These are phyloP conservation scores for Balaenoptera acutorostrata DNA, from an alignment of 2,113 vertebrate genomes.

Conservation along the genomic window DNA sequence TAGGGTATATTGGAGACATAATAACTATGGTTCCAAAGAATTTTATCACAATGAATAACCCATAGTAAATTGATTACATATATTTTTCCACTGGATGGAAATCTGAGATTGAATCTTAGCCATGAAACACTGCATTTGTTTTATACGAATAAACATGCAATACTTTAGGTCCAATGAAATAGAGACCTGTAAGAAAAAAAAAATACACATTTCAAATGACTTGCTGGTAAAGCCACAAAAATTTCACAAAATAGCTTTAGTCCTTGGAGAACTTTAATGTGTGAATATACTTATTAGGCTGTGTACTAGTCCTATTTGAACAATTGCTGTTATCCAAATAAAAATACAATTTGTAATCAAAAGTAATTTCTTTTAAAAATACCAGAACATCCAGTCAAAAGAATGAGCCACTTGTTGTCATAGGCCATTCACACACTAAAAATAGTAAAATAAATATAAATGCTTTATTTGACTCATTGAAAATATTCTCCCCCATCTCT, in stretches of 20 bases:
- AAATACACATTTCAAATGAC: background rate
- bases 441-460: background rate
- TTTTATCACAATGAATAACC: conserved; percentile 30
- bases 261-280: background rate
- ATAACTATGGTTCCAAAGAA: background rate
- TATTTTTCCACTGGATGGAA: background rate
- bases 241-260: background rate
- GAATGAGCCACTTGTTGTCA: background rate
- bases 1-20: background rate
- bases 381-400: background rate
- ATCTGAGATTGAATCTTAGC: conserved; percentile 11
- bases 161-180: background rate
- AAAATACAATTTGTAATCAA: background rate
- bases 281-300: background rate
- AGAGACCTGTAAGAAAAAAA: background rate
- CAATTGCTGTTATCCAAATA: background rate
- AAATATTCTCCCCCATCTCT: background rate
- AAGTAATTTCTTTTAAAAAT: background rate
- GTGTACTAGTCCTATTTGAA: background rate
- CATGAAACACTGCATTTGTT: background rate
- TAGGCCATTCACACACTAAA: background rate
- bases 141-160: background rate
- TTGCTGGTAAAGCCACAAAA: background rate
- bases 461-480: background rate
- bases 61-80: conserved; percentile 13